A percentile compares a stretch with the other conserved stretches of the same genome.
Evolutionary conservation across 2,888 invertebrate genomes (phyloP).

Genomic region (Tridacna gigas): DNA sequence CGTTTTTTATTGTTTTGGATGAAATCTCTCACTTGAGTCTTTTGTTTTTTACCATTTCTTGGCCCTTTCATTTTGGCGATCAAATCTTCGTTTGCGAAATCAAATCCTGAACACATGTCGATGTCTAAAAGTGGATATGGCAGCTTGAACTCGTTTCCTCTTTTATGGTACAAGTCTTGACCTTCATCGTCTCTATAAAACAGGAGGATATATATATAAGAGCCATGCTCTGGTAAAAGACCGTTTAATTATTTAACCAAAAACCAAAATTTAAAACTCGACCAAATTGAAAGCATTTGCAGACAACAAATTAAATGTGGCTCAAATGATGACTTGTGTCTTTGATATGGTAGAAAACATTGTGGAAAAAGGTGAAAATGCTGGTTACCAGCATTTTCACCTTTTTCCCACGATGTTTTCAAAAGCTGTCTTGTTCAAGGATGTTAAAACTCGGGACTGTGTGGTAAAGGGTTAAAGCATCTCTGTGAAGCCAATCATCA

Average conservation of each 20-base stretch:
- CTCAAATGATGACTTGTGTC: too few relatives aligned
- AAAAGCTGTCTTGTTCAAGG: not conserved
- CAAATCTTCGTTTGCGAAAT: conserved; percentile 81
- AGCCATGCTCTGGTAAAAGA: not conserved
- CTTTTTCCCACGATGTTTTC: not conserved
- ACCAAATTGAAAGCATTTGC: not conserved
- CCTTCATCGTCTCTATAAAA: conserved; percentile 97
- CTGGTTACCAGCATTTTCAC: not conserved
- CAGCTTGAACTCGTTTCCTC: conserved; percentile 99
- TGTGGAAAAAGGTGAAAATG: not conserved
- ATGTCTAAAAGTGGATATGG: conserved; percentile 92
- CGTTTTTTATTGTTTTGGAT: conserved; percentile 92
- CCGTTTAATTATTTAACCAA: not conserved
- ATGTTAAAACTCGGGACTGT: not conserved
- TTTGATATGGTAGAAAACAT: not conserved
- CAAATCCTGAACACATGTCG: conserved; percentile 81
- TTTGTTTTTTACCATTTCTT: conserved; percentile 93
- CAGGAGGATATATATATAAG: not conserved
- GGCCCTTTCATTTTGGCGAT: conserved; percentile 75
- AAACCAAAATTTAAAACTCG: not conserved
- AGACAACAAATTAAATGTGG: too few relatives aligned
- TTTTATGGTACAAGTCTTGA: conserved; percentile 96
- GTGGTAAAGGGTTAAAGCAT: not conserved
- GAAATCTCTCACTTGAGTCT: conserved; percentile 96
- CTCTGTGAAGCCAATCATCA: too few relatives aligned